Base-by-base conservation (phyloP, 30 jellyfish, hydroid and myxozoan species). In the Cassiopea xamachana region DNA sequence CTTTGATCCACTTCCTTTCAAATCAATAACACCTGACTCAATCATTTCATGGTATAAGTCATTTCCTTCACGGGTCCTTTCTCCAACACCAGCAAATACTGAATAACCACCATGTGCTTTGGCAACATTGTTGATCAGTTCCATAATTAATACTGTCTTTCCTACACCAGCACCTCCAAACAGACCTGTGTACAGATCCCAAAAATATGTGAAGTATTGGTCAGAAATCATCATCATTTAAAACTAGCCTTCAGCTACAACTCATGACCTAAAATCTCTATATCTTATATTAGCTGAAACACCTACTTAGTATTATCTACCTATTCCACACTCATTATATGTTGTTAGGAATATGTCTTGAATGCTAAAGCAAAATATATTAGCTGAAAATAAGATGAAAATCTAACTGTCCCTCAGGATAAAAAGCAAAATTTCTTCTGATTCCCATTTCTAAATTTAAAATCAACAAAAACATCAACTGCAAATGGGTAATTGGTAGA, bases 111-210 rank as follows among this genome's bases (percentile, higher is more conserved):
- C 99, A 92, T 97, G 99, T 58, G 98, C 98, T 79, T 94, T 94
- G 77, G 99, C 99, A 73, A 97, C 97, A 85, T 97, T 97, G 94
- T 94, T 94, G 76, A 97, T 97, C 82, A 97, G 97, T 81, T 97
- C 99, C 99, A 94, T 94, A 75, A 97, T 97, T 81, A 97, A 82
- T 73, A 97, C 99, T 84, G 99, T 97, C 87, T 97, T 97, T 39
- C 99, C 99, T 58, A 97, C 99, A 87, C 99, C 99, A 64, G 99
- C 99, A 85, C 99, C 99, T 78, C 99, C 99, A 88, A 97, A 97
- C 83, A 97, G 96, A 79, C 99, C 99, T 94, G n/a, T 43, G 67
- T 27, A 75, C 2, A 62, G 51, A 55, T 6, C 10, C 64, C 7
- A 4, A 58, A 55, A 60, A 68, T 10, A 48, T 27, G 39, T 27